Evolutionary conservation across 2,888 invertebrate genomes (phyloP).

Genomic region (Drosophila incognita): DNA sequence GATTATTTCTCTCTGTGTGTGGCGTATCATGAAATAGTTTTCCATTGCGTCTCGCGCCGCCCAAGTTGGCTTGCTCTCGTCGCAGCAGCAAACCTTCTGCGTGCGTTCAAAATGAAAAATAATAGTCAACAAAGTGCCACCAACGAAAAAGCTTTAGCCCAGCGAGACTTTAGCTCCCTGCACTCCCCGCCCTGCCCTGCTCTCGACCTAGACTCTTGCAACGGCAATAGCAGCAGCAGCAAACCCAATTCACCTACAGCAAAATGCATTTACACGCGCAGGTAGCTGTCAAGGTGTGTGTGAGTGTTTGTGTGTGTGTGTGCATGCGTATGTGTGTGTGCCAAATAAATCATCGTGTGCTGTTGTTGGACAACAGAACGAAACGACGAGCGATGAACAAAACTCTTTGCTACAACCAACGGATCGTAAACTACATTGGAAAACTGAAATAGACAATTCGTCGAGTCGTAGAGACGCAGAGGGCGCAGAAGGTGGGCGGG

Average conservation of each 20-base stretch:
- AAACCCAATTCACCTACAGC: slow-evolving; percentile 66
- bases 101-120: slow-evolving; percentile 71
- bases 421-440: slow-evolving; percentile 77
- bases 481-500: background rate
- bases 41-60: slow-evolving; percentile 34
- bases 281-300: slow-evolving; percentile 38
- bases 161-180: slow-evolving; percentile 36
- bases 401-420: slow-evolving; percentile 53
- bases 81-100: slow-evolving; percentile 17
- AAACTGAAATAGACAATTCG: slow-evolving; percentile 78
- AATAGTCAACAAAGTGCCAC: slow-evolving; percentile 78
- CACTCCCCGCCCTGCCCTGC: background rate
- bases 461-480: slow-evolving; percentile 21
- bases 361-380: slow-evolving; percentile 61
- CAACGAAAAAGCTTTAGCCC: slow-evolving; percentile 71
- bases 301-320: slow-evolving; percentile 29
- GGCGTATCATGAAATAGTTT: slow-evolving; percentile 66
- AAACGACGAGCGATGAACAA: slow-evolving; percentile 48
- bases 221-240: slow-evolving; percentile 41
- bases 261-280: slow-evolving; percentile 70
- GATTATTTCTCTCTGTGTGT: slow-evolving; percentile 1
- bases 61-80: slow-evolving; percentile 24
- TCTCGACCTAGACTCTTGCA: slow-evolving; percentile 9
- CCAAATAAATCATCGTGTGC: slow-evolving; percentile 77
- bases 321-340: slow-evolving; percentile 75